Evolutionary conservation across 2,888 invertebrate species (phyloP), one percentile per base, ranked within the genome.

Genomic region (Steromphala cineraria): DNA sequence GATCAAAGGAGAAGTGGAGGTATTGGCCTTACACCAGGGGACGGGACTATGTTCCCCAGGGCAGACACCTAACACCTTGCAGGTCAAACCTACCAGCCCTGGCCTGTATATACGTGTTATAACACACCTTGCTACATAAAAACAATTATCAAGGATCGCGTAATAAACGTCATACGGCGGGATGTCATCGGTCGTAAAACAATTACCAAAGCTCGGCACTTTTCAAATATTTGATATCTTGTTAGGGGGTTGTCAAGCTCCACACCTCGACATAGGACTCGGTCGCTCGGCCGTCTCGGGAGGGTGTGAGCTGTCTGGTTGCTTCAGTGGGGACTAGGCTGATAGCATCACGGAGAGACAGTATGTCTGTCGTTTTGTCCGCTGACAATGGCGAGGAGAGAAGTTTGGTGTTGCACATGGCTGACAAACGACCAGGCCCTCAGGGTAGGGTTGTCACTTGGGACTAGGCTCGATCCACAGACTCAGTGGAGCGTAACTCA

Each of bases 271-370:
- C 19, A 24, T 56, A 19, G 56, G 56, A 24, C 24, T 56, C 56
- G 19, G 56, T 21, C 19, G 19, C 21, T 56, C 19, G 56, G 1
- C 56, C 7, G 56, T 56, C 56, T 62, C 28, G 24, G 15, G 10
- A 28, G 28, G 13, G 24, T 62, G 13, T 62, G 62, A 13, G 15
- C 62, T 62, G 28, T 24, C 62, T 21, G n/a, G 36, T 17, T 67
- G 67, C 10, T 36, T 10, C 71, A 15, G 71, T 46, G 40, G 71
- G 71, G 71, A 71, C 71, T 46, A 40, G 19, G 40, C 5, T 10
- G 71, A 71, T 71, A 71, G n/a, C n/a, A 71, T 71, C 71, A 15
- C n/a, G 17, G 71, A 36, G 71, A 31, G 71, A 71, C 71, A 40
- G 71, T 19, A 36, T 71, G 71, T 71, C 71, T 56, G 21, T 19